Conservation (phyloP, 2,113 vertebrate species). For the Connochaetes taurinus region DNA sequence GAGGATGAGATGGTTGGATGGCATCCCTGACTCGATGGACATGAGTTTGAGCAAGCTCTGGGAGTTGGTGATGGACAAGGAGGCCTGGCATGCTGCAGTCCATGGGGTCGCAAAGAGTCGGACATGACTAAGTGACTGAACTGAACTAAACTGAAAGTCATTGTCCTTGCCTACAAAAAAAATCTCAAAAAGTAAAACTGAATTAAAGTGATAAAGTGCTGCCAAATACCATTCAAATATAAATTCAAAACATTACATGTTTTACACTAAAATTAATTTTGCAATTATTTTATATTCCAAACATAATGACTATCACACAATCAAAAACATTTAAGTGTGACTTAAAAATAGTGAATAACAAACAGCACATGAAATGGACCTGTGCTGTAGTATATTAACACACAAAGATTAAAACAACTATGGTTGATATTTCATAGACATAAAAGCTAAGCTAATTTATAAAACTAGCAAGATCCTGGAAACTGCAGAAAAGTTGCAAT, state of each 20-base stretch:
- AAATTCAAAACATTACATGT: background rate
- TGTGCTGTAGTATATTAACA: background rate
- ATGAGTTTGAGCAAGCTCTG: accelerated
- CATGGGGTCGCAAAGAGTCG: background rate
- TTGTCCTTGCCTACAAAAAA: background rate
- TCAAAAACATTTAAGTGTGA: background rate
- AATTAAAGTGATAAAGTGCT: background rate
- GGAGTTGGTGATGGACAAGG: background rate
- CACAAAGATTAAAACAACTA: background rate
- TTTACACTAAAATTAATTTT: background rate
- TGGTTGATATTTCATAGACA: background rate
- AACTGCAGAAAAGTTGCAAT: background rate
- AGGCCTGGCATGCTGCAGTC: background rate
- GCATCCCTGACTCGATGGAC: background rate
- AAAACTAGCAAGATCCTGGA: background rate
- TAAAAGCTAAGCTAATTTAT: background rate
- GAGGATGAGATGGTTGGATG: background rate
- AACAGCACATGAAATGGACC: background rate
- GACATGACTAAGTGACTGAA: background rate
- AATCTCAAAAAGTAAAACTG: background rate
- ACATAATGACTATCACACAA: background rate
- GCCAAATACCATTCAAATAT: background rate
- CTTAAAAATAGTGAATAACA: background rate
- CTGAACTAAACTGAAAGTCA: background rate
- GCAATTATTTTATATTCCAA: background rate